Evolutionary conservation across 2,797 vertebrate genomes (phyloP).

Genomic region (Phoeniculus purpureus): DNA sequence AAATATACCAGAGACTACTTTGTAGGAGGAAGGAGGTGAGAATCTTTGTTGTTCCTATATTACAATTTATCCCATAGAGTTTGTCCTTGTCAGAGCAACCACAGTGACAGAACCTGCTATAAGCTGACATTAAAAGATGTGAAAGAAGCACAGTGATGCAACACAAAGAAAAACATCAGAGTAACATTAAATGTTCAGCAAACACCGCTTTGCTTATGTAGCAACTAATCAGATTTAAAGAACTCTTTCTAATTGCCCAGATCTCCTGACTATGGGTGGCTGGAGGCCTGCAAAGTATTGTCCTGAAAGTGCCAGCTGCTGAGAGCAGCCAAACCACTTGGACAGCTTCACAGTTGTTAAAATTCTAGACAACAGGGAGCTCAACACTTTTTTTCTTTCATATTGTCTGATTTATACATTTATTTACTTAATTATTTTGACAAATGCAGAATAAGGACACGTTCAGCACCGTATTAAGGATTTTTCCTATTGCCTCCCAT

Average conservation of each 20-base stretch:
- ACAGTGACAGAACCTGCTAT: not conserved
- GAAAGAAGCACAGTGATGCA: not conserved
- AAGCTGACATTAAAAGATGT: not conserved
- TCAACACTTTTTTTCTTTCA: not conserved
- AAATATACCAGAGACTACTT: not conserved
- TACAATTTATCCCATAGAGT: not conserved
- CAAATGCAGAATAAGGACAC: not conserved
- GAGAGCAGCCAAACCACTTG: not conserved
- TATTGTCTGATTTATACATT: not conserved
- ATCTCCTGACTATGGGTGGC: not conserved
- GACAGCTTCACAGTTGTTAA: not conserved
- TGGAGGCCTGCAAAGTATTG: not conserved
- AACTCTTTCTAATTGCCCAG: not conserved
- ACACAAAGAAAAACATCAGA: not conserved
- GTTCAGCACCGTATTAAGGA: not conserved
- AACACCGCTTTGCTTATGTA: not conserved
- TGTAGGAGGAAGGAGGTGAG: not conserved
- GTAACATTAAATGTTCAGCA: not conserved
- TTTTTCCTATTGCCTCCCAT: not conserved
- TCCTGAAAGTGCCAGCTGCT: not conserved
- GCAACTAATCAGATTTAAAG: not conserved
- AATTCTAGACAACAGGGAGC: not conserved
- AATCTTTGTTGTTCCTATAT: not conserved
- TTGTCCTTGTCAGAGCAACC: not conserved
- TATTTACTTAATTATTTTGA: not conserved